Conservation (phyloP, 2,888 invertebrate genomes). For the Rosalia funebris region DNA sequence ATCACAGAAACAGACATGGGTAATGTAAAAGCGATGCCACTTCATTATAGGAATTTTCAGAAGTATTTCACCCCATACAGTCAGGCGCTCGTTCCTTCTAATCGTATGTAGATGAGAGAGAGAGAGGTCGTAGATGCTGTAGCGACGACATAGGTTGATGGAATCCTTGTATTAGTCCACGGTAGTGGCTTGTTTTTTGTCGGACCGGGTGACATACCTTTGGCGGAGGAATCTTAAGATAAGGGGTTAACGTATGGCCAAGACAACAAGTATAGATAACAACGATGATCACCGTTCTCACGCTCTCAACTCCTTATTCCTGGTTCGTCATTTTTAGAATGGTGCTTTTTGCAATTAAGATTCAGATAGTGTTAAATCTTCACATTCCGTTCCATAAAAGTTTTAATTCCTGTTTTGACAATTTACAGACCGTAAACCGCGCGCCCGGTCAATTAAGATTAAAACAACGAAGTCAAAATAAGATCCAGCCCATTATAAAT, state of each 20-base stretch:
- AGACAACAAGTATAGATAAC: constrained; percentile 60
- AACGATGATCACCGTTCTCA: constrained; percentile 59
- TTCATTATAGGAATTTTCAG: constrained; percentile 50
- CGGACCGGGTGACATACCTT: constrained; percentile 62
- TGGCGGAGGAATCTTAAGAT: constrained; percentile 60
- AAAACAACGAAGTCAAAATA: constrained; percentile 12
- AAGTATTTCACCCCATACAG: constrained; percentile 35
- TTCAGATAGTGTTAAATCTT: constrained; percentile 55
- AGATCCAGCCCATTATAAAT: constrained; percentile 22
- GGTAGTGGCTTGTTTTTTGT: constrained; percentile 60
- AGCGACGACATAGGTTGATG: constrained; percentile 39
- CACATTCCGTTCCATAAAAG: constrained; percentile 50
- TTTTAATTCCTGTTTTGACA: constrained; percentile 41
- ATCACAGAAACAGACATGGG: constrained; percentile 44
- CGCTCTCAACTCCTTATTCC: constrained; percentile 56
- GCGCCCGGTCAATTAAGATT: constrained; percentile 24
- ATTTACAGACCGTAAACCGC: constrained; percentile 25
- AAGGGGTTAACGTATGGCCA: constrained; percentile 63
- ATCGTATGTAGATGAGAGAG: constrained; percentile 27
- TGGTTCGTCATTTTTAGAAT: constrained; percentile 55
- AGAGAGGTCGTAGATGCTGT: constrained; percentile 14
- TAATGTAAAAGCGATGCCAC: constrained; percentile 50
- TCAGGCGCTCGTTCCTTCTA: constrained; percentile 15
- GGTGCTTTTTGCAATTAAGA: constrained; percentile 58
- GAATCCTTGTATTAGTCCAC: constrained; percentile 57